Evolutionary conservation across 2,888 invertebrate genomes (phyloP).

Genomic region (Stictocephala bisonia): DNA sequence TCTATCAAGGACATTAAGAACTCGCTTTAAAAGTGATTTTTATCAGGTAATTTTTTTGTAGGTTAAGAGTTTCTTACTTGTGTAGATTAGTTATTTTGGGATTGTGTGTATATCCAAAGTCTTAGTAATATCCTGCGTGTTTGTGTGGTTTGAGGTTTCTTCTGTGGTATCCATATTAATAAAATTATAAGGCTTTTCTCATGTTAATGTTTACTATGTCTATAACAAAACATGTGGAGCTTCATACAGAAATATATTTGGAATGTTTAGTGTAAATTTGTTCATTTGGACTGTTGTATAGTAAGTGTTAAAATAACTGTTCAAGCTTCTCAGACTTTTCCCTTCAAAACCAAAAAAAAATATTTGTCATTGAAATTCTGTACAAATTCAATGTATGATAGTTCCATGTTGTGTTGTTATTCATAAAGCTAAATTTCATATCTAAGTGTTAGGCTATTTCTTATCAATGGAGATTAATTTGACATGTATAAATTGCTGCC

Average conservation of each 20-base stretch:
- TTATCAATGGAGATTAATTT: too few relatives aligned
- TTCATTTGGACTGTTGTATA: conserved; percentile 12
- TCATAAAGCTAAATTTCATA: conserved; percentile 16
- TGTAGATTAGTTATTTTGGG: conserved; percentile 39
- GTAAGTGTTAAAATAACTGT: conserved; percentile 18
- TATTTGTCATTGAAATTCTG: conserved; percentile 17
- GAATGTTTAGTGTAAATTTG: conserved; percentile 13
- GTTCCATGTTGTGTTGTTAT: conserved; percentile 48
- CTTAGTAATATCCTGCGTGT: conserved; percentile 18
- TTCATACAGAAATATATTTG: conserved; percentile 19
- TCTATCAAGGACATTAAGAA: conserved; percentile 18
- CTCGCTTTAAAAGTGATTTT: conserved; percentile 31
- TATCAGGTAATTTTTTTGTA: conserved; percentile 16
- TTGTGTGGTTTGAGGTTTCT: conserved; percentile 32
- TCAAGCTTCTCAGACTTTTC: conserved; percentile 18
- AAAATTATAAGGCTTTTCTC: conserved; percentile 24
- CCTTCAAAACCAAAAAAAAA: too few relatives aligned
- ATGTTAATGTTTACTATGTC: conserved; percentile 19
- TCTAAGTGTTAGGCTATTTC: conserved; percentile 30
- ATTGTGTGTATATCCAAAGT: conserved; percentile 25
- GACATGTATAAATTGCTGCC: conserved; percentile 59
- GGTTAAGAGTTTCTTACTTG: conserved; percentile 18
- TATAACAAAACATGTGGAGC: conserved; percentile 24
- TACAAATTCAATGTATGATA: conserved; percentile 42
- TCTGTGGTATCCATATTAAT: conserved; percentile 25